phyloP scores from a whole-genome alignment of 2,888 invertebrate genomes.

The Allygus modestus region DNA sequence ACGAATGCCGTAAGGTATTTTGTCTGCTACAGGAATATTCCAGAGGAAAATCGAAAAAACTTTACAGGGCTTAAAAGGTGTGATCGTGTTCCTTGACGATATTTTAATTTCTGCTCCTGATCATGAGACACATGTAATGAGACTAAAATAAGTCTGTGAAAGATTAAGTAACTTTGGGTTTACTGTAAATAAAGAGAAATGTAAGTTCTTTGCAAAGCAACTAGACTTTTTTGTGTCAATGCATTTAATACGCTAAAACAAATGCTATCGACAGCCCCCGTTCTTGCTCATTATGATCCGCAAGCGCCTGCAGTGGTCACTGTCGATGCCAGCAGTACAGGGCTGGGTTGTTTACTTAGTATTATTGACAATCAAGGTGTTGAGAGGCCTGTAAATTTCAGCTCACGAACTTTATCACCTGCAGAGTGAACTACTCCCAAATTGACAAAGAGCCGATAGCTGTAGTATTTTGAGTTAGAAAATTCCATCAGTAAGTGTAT shows the following conservation, averaged over 20 bases:
- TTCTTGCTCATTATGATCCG: not conserved
- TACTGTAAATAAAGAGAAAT: not conserved
- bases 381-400: not conserved
- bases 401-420: not conserved
- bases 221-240: not conserved
- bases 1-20: conserved; percentile 70
- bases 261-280: not conserved
- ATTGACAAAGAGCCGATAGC: too few relatives aligned
- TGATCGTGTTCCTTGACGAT: conserved; percentile 38
- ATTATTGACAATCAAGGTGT: not conserved
- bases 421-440: too few relatives aligned
- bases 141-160: not conserved
- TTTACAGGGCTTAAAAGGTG: not conserved
- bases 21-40: conserved; percentile 68
- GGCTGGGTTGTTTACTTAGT: not conserved
- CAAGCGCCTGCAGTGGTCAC: not conserved
- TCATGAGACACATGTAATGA: not conserved
- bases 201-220: not conserved
- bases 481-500: too few relatives aligned
- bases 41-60: conserved; percentile 70
- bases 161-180: not conserved
- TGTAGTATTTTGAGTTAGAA: too few relatives aligned
- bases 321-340: not conserved
- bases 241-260: not conserved
- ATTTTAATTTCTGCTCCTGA: not conserved